phyloP scores from a whole-genome alignment of 2,888 invertebrate species.

The Drosophila leonis region DNA sequence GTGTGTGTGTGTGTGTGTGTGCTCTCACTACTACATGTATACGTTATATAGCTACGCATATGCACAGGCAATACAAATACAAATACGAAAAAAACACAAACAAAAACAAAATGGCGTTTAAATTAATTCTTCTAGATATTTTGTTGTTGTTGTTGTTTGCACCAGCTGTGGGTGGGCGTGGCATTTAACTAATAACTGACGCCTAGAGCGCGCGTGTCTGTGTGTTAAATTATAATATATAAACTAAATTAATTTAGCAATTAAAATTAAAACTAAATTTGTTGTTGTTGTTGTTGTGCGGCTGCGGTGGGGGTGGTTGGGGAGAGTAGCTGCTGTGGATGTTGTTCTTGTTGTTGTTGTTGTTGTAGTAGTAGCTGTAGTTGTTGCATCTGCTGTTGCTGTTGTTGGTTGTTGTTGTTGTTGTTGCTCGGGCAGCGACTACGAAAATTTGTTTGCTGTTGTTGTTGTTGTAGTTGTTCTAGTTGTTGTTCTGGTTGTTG shows the following conservation, averaged over 20 bases:
- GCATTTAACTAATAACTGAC: constrained; percentile 68
- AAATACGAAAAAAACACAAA: background rate
- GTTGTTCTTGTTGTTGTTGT: constrained; percentile 14
- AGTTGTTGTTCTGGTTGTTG: constrained; percentile 43
- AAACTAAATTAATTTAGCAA: constrained; percentile 53
- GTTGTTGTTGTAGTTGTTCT: constrained; percentile 34
- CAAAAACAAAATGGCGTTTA: constrained; percentile 11
- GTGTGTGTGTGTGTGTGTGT: constrained; percentile 24
- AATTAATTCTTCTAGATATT: constrained; percentile 29
- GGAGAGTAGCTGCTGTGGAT: constrained; percentile 23
- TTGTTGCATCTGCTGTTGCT: constrained; percentile 24
- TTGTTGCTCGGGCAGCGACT: constrained; percentile 70
- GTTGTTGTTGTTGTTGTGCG: constrained; percentile 32
- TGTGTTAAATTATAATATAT: constrained; percentile 43
- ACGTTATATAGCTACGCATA: constrained; percentile 37
- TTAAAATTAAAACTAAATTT: constrained; percentile 55
- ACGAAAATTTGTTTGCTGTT: constrained; percentile 62
- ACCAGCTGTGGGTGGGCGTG: constrained; percentile 44
- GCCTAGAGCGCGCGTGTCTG: constrained; percentile 35
- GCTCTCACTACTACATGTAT: constrained; percentile 53
- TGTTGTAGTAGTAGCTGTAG: background rate
- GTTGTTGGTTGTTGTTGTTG: constrained; percentile 34
- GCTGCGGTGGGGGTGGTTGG: constrained; percentile 21
- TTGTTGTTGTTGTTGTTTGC: constrained; percentile 5
- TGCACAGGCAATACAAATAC: constrained; percentile 54